Percentiles rank a stretch among this genome's conserved stretches.
These are phyloP conservation scores for Polyommatus iphigenia DNA, from an alignment of 2,888 invertebrate genomes.

Conservation along the genomic window DNA sequence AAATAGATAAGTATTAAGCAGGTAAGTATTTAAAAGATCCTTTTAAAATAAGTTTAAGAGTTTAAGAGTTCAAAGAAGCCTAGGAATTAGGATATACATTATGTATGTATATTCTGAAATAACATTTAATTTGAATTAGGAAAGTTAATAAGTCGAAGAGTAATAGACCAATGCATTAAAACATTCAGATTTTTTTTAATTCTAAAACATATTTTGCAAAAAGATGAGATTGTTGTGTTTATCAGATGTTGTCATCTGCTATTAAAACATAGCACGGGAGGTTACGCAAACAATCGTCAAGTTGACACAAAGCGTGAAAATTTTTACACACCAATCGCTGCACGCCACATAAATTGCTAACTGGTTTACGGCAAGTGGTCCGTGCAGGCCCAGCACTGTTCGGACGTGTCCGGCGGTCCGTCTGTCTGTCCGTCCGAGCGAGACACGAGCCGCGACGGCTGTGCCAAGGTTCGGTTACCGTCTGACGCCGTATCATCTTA, in stretches of 20 bases:
- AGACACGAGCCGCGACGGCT: slow-evolving; percentile 54
- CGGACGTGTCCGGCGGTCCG: slow-evolving; percentile 49
- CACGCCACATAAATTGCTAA: slow-evolving; percentile 40
- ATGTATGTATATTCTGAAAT: too few relatives aligned
- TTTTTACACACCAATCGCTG: slow-evolving; percentile 39
- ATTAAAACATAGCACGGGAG: background rate
- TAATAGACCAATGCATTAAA: too few relatives aligned
- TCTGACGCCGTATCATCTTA: slow-evolving; percentile 54
- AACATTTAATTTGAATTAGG: too few relatives aligned
- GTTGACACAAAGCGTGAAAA: slow-evolving; percentile 37
- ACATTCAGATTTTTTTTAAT: too few relatives aligned
- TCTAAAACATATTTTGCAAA: too few relatives aligned
- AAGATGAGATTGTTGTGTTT: too few relatives aligned
- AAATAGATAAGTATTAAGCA: too few relatives aligned
- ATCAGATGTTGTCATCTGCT: background rate
- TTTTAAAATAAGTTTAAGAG: too few relatives aligned
- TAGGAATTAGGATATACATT: too few relatives aligned
- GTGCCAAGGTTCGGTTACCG: slow-evolving; percentile 62
- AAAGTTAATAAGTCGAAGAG: too few relatives aligned
- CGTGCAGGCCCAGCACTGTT: background rate
- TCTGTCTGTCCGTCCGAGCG: slow-evolving; percentile 64
- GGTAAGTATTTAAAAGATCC: too few relatives aligned
- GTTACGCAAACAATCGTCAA: background rate
- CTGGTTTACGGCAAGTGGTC: slow-evolving; percentile 34
- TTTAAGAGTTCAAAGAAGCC: too few relatives aligned